These are phyloP conservation scores for Crotalus adamanteus DNA, from an alignment of 2,797 vertebrate genomes.

Conservation along the genomic window DNA sequence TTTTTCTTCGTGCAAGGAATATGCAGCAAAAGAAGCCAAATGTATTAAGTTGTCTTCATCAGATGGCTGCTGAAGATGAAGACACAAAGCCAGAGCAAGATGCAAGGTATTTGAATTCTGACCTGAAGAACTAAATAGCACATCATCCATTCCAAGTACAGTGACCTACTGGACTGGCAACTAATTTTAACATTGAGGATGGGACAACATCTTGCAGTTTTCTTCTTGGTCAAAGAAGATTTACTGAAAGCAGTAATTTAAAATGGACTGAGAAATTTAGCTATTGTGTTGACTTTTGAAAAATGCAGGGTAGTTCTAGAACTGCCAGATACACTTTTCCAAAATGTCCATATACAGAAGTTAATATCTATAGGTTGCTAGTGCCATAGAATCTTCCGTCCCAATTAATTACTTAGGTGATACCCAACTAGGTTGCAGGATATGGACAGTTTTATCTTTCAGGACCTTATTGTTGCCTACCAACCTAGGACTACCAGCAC, in stretches of 20 bases:
- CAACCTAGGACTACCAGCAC: neutral
- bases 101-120: neutral
- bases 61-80: neutral
- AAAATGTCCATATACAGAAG: neutral
- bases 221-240: neutral
- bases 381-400: neutral
- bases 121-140: neutral
- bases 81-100: neutral
- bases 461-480: neutral
- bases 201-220: neutral
- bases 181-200: neutral
- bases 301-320: neutral
- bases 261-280: neutral
- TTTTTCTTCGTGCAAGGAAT: neutral
- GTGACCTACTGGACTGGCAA: neutral
- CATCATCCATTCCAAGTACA: neutral
- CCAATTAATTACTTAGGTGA: neutral
- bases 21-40: too few relatives aligned
- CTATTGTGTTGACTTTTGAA: neutral
- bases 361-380: neutral
- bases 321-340: neutral
- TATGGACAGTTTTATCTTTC: neutral
- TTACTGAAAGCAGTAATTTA: neutral
- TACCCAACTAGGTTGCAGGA: neutral
- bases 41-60: neutral